Percentiles rank a stretch among this genome's conserved stretches.
phyloP scores from a whole-genome alignment of 2,888 invertebrate species.

The Torymus texanus region DNA sequence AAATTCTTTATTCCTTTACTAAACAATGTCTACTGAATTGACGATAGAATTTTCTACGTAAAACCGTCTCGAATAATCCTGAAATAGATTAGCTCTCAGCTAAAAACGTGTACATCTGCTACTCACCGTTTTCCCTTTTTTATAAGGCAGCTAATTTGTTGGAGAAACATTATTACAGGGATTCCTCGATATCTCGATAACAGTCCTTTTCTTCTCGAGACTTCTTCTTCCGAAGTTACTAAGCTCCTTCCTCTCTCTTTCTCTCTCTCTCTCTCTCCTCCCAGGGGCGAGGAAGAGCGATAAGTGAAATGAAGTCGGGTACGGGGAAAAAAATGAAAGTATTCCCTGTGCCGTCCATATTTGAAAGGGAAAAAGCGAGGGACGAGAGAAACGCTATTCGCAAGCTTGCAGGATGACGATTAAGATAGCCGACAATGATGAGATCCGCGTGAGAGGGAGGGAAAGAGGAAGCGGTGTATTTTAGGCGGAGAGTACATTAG shows the following conservation, averaged over 20 bases:
- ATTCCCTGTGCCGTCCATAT: constrained; percentile 7
- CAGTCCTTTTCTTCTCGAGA: constrained; percentile 34
- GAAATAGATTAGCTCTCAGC: too few relatives aligned
- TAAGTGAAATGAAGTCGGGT: constrained; percentile 58
- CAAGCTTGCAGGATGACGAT: constrained; percentile 40
- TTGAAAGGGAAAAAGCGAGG: constrained; percentile 37
- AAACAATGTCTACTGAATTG: too few relatives aligned
- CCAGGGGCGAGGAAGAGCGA: constrained; percentile 47
- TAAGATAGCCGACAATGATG: constrained; percentile 54
- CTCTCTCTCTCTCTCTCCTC: constrained; percentile 23
- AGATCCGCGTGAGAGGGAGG: constrained; percentile 25
- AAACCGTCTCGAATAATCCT: too few relatives aligned
- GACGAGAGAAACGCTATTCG: constrained; percentile 42
- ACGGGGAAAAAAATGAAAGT: constrained; percentile 45
- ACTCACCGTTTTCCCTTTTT: neutral
- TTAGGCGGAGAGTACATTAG: too few relatives aligned
- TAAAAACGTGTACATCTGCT: too few relatives aligned
- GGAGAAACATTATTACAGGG: constrained; percentile 47
- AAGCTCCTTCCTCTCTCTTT: constrained; percentile 23
- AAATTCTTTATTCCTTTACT: too few relatives aligned
- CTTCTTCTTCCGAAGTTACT: constrained; percentile 24
- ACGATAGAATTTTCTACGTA: too few relatives aligned
- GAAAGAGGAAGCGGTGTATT: neutral
- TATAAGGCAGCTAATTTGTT: constrained; percentile 12
- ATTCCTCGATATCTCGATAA: constrained; percentile 53